Evolutionary conservation across 2,113 vertebrate genomes (phyloP).

Genomic region (Salminus brasiliensis): DNA sequence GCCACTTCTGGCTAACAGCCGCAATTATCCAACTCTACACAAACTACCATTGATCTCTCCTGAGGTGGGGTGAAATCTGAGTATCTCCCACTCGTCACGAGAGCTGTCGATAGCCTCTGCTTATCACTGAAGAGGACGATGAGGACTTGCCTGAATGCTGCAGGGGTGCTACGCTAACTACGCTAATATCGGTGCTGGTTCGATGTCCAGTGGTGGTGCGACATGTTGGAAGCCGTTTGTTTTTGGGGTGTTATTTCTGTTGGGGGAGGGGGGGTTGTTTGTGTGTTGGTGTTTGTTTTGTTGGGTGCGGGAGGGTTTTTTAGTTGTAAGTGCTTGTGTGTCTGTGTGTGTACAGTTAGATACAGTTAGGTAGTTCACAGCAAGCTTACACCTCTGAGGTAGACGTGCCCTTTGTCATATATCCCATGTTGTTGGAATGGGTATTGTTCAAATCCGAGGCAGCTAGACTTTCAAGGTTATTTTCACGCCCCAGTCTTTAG

Average conservation of each 20-base stretch:
- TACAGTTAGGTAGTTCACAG: background rate
- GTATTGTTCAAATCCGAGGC: background rate
- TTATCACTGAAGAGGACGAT: conserved; percentile 85
- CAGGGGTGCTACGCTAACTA: conserved; percentile 76
- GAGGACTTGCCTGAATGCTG: conserved; percentile 84
- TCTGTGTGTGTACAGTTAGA: background rate
- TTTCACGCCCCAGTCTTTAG: background rate
- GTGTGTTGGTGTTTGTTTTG: conserved; percentile 4
- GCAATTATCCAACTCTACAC: conserved; percentile 90
- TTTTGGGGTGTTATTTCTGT: background rate
- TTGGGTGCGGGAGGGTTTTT: background rate
- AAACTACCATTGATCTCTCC: conserved; percentile 71
- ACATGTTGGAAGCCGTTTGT: background rate
- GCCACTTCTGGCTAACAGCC: conserved; percentile 87
- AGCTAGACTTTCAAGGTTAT: background rate
- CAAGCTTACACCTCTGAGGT: background rate
- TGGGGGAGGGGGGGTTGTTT: background rate
- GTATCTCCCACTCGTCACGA: conserved; percentile 92
- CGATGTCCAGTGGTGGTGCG: background rate
- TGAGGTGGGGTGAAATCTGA: conserved; percentile 85
- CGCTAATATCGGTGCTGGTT: conserved; percentile 72
- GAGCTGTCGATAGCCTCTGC: conserved; percentile 87
- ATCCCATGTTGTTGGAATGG: background rate
- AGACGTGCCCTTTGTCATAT: background rate
- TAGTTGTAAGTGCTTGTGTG: background rate